Percentiles rank a stretch among this genome's conserved stretches.
These are phyloP conservation scores for Leptogaster cylindrica DNA, from an alignment of 2,888 invertebrate species.

Conservation along the genomic window DNA sequence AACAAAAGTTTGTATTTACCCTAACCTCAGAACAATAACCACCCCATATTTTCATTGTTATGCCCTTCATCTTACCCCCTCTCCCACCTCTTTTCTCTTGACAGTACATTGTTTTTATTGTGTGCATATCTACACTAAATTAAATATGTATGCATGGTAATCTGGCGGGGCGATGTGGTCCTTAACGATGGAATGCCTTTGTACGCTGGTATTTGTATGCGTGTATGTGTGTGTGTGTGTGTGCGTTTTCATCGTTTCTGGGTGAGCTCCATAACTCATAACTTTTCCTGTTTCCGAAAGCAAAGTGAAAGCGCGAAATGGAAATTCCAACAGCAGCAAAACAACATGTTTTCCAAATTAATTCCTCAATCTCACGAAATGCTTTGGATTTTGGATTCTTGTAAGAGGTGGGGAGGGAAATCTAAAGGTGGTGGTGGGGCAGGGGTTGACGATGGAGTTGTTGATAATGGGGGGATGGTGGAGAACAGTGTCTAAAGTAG, in stretches of 20 bases:
- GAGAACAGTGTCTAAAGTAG: background rate
- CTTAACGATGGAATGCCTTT: too few species aligned
- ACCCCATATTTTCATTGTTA: conserved; percentile 24
- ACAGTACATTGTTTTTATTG: too few species aligned
- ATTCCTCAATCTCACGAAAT: conserved; percentile 39
- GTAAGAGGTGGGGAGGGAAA: background rate
- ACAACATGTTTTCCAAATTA: conserved; percentile 34
- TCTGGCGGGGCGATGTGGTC: too few species aligned
- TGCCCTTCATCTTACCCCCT: background rate
- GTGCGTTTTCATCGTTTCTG: background rate
- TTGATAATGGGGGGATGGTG: background rate
- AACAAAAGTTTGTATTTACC: conserved; percentile 39
- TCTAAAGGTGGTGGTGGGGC: background rate
- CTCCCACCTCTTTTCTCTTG: background rate
- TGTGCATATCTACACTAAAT: background rate
- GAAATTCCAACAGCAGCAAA: conserved; percentile 34
- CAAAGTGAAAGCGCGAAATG: conserved; percentile 37
- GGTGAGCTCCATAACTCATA: conserved; percentile 16
- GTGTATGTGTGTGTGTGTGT: background rate
- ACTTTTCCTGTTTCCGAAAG: conserved; percentile 23
- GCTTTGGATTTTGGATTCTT: conserved; percentile 5
- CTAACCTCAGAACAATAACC: conserved; percentile 38
- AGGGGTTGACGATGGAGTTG: background rate
- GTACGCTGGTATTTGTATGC: too few species aligned
- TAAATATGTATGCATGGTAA: background rate